Percentiles rank a stretch among this genome's conserved stretches.
phyloP scores from a whole-genome alignment of 1,140 invertebrate genomes.

The Agrypnia vestita region DNA sequence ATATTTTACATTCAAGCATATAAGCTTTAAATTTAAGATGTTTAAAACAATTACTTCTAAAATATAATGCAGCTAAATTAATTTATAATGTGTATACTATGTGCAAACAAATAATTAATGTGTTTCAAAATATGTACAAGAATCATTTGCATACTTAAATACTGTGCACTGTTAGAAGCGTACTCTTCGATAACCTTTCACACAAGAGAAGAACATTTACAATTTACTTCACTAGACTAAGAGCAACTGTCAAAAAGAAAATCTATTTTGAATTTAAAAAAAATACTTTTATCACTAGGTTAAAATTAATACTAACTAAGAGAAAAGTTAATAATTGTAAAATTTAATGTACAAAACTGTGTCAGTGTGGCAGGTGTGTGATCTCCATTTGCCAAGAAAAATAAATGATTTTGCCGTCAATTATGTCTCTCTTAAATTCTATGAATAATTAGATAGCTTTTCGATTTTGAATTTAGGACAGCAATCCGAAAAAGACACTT shows the following conservation, averaged over 20 bases:
- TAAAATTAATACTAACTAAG: background rate
- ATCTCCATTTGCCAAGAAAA: too few species aligned
- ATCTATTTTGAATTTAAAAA: background rate
- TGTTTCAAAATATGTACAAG: conserved; percentile 29
- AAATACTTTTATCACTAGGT: background rate
- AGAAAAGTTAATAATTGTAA: background rate
- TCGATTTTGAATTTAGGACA: conserved; percentile 8
- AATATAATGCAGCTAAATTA: too few species aligned
- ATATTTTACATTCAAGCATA: too few species aligned
- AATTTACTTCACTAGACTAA: too few species aligned
- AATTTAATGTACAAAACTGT: background rate
- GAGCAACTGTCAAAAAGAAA: background rate
- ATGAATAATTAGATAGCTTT: conserved; percentile 1
- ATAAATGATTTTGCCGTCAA: too few species aligned
- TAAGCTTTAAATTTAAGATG: too few species aligned
- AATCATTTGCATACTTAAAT: conserved; percentile 3
- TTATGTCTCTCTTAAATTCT: background rate
- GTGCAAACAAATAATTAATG: conserved; percentile 10
- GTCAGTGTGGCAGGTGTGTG: background rate
- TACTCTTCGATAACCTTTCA: too few species aligned
- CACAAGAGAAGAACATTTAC: too few species aligned
- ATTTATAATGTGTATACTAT: conserved; percentile 10
- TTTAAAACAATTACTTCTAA: too few species aligned
- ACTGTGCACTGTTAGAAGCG: background rate
- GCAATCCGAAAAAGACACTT: conserved; percentile 3